Conservation (phyloP, 2,113 vertebrate species). For the Brachirus orientalis region DNA sequence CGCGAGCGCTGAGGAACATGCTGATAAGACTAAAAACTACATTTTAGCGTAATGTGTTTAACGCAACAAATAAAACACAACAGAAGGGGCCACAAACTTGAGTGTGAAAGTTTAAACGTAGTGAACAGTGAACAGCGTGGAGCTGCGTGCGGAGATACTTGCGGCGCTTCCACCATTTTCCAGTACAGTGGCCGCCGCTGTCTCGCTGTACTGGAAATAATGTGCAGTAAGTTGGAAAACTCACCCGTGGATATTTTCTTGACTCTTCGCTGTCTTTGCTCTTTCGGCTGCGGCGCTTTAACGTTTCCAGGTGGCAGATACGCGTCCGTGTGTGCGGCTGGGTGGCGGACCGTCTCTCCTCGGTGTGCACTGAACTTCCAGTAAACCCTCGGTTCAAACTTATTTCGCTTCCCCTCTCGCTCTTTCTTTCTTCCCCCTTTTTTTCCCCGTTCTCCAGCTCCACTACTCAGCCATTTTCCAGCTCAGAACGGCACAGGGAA, state of each 20-base stretch:
- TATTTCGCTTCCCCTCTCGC: slow-evolving; percentile 44
- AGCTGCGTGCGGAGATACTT: slow-evolving; percentile 24
- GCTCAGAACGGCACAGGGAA: slow-evolving; percentile 65
- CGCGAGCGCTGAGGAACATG: slow-evolving; percentile 15
- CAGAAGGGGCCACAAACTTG: not conserved
- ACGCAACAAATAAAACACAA: not conserved
- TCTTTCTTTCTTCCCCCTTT: slow-evolving; percentile 62
- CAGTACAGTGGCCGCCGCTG: slow-evolving; percentile 58
- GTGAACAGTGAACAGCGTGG: not conserved
- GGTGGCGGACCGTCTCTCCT: not conserved
- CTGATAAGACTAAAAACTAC: not conserved
- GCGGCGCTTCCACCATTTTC: slow-evolving; percentile 75
- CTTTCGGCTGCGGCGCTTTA: slow-evolving; percentile 30
- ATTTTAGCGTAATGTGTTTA: not conserved
- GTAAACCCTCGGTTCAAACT: slow-evolving; percentile 1
- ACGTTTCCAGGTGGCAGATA: not conserved
- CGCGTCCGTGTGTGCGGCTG: not conserved
- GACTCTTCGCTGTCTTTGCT: slow-evolving; percentile 56
- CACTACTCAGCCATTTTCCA: slow-evolving; percentile 81
- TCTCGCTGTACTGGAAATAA: slow-evolving; percentile 60
- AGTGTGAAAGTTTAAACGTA: slow-evolving; percentile 24
- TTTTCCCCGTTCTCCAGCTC: slow-evolving; percentile 63
- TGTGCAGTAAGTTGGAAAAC: slow-evolving; percentile 77
- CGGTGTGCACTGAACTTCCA: slow-evolving; percentile 10
- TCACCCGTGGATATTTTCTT: slow-evolving; percentile 73